Evolutionary conservation across 2,888 invertebrate species (phyloP).

Genomic region (Heliconius ethilla): DNA sequence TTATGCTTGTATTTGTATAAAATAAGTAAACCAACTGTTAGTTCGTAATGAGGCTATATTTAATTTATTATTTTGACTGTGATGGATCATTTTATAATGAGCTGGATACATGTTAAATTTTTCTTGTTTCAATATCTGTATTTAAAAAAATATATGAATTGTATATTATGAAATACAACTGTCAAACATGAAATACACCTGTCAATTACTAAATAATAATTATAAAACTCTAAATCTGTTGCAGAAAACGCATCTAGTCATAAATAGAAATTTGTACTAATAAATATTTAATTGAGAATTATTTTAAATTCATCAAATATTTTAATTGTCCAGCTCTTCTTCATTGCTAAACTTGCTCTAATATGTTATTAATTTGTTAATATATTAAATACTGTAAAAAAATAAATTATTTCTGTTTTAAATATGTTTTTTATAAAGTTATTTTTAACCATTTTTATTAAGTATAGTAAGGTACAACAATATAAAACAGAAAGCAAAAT

Average conservation of each 20-base stretch:
- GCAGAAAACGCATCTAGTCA: conserved; percentile 40
- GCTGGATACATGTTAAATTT: conserved; percentile 46
- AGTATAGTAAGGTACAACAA: no score
- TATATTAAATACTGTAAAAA: conserved; percentile 48
- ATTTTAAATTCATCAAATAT: not conserved
- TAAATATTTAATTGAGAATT: not conserved
- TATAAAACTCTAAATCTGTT: not conserved
- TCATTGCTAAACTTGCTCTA: conserved; percentile 41
- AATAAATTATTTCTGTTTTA: conserved; percentile 57
- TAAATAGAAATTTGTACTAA: not conserved
- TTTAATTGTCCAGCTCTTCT: conserved; percentile 26
- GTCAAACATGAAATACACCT: not conserved
- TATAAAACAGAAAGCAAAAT: no score
- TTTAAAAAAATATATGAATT: not conserved
- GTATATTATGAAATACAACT: not conserved
- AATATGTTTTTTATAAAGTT: conserved; percentile 24
- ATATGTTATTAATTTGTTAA: conserved; percentile 51
- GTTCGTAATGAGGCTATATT: conserved; percentile 53
- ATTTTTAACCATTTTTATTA: no score
- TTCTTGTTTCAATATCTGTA: not conserved
- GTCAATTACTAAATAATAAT: not conserved
- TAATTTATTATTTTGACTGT: conserved; percentile 52
- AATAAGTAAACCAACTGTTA: conserved; percentile 24
- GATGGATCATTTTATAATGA: conserved; percentile 49
- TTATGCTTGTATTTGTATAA: conserved; percentile 1